Evolutionary conservation across 2,113 vertebrate genomes (phyloP).

Genomic region (Acinonyx jubatus): DNA sequence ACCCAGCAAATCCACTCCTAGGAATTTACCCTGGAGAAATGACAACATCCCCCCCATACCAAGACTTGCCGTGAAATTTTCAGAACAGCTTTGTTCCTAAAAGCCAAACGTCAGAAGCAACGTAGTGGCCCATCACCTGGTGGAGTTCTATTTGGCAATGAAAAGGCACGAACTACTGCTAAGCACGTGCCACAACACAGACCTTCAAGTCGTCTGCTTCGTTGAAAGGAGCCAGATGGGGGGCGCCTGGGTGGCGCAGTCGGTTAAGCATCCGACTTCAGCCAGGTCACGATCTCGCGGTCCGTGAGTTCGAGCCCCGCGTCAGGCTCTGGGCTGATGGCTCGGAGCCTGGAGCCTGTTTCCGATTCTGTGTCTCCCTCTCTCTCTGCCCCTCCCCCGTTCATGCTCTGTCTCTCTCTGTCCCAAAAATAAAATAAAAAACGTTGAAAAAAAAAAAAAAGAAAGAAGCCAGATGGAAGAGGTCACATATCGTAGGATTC

Average conservation of each 20-base stretch:
- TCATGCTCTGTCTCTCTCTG: no score
- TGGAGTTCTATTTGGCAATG: not conserved
- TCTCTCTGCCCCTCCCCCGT: no score
- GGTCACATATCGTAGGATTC: no score
- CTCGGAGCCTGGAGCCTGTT: no score
- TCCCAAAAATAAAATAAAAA: no score
- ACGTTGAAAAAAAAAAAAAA: no score
- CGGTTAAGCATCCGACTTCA: no score
- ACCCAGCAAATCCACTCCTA: not conserved
- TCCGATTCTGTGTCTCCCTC: no score
- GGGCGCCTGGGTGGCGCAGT: no score
- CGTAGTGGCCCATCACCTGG: not conserved
- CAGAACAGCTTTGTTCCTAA: not conserved
- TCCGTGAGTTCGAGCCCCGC: no score
- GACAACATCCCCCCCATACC: fast-evolving
- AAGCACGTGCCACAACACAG: fast-evolving
- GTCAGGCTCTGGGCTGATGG: no score
- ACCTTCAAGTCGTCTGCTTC: not conserved
- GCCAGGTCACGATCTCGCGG: no score
- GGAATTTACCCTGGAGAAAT: not conserved
- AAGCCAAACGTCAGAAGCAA: not conserved
- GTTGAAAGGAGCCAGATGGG: not conserved
- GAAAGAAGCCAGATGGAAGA: not conserved
- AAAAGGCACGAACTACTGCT: not conserved
- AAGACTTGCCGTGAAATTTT: not conserved